Percentiles rank a stretch among this genome's conserved stretches.
Evolutionary conservation across 2,797 vertebrate species (phyloP).

Genomic region (Acomys russatus): DNA sequence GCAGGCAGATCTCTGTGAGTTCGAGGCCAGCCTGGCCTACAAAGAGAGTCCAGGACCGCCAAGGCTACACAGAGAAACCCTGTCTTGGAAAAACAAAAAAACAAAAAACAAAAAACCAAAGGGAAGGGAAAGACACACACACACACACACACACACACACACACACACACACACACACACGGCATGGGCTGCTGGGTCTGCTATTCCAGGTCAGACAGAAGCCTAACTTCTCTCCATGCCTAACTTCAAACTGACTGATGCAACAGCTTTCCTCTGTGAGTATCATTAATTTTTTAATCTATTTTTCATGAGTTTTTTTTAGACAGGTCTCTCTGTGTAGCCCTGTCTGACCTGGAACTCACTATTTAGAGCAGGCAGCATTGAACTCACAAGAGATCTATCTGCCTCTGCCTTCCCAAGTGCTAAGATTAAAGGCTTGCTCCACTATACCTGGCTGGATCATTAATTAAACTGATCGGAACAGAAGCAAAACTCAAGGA

Average conservation of each 20-base stretch:
- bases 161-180: neutral
- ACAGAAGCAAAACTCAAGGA: constrained; percentile 10
- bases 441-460: neutral
- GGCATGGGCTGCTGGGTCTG: neutral
- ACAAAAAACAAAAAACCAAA: too few relatives aligned
- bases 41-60: too few relatives aligned
- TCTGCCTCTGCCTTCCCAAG: neutral
- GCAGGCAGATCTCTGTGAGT: too few relatives aligned
- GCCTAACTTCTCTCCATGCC: neutral
- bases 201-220: neutral
- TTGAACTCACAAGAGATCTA: neutral
- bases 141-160: too few relatives aligned
- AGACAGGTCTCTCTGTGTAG: neutral
- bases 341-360: neutral
- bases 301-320: neutral
- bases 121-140: neutral
- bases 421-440: too few relatives aligned
- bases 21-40: too few relatives aligned
- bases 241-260: neutral
- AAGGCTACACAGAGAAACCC: too few relatives aligned
- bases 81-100: too few relatives aligned
- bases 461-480: constrained; percentile 44
- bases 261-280: neutral
- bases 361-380: neutral
- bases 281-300: neutral